Conservation (phyloP, 2,797 vertebrate species). For the Bradypodion ventrale region DNA sequence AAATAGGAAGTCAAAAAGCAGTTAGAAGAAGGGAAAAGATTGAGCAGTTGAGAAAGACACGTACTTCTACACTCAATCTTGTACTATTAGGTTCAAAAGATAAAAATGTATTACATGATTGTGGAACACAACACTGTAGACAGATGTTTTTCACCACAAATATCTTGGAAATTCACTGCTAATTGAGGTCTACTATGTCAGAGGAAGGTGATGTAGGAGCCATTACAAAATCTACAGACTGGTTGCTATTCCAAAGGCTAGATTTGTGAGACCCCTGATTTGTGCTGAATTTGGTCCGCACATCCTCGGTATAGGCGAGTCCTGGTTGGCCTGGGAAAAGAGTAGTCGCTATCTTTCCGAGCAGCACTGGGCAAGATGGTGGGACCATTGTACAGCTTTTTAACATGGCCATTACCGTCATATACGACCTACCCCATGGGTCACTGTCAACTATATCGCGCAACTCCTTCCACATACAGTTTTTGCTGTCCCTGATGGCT, state of each 20-base stretch:
- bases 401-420: too few relatives aligned
- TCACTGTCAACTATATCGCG: too few relatives aligned
- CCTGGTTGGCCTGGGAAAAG: too few relatives aligned
- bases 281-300: constrained; percentile 17
- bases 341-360: too few relatives aligned
- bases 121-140: background rate
- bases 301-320: too few relatives aligned
- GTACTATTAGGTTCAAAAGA: background rate
- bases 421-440: too few relatives aligned
- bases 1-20: background rate
- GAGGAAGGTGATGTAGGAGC: background rate
- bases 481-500: too few relatives aligned
- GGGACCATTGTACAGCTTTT: too few relatives aligned
- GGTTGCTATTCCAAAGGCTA: background rate
- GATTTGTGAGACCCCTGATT: background rate
- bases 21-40: background rate
- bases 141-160: constrained; percentile 2
- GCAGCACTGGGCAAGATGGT: too few relatives aligned
- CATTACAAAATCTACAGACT: background rate
- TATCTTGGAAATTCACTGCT: background rate
- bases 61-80: background rate
- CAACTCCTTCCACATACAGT: too few relatives aligned
- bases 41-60: background rate
- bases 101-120: background rate
- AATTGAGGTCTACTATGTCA: background rate